Conservation (phyloP, 1,140 invertebrate genomes). For the Wasmannia auropunctata region DNA sequence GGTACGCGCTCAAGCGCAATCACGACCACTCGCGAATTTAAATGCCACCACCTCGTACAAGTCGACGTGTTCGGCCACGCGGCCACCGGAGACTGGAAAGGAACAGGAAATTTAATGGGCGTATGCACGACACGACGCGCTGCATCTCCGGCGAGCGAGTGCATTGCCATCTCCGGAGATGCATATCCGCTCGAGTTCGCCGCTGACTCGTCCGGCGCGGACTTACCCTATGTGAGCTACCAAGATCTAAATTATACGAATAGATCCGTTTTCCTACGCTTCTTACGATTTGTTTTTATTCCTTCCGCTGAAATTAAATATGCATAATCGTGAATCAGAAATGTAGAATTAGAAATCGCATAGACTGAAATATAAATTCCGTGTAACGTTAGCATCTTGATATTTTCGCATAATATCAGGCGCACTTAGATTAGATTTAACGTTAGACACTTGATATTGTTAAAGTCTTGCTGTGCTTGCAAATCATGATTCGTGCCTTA, state of each 20-base stretch:
- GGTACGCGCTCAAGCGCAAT: conserved; percentile 50
- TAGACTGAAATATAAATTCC: neutral
- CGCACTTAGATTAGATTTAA: conserved; percentile 4
- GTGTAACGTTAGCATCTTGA: neutral
- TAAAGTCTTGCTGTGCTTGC: neutral
- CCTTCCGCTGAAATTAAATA: neutral
- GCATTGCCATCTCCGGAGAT: conserved; percentile 40
- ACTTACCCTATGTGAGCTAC: neutral
- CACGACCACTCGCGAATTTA: conserved; percentile 71
- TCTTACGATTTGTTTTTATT: neutral
- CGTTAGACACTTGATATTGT: conserved; percentile 1
- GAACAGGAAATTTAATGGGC: conserved; percentile 12
- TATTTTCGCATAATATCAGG: neutral
- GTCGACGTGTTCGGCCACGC: neutral
- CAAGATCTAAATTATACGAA: neutral
- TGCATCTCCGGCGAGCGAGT: neutral
- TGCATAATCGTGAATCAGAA: neutral
- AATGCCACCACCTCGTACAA: conserved; percentile 56
- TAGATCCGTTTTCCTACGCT: neutral
- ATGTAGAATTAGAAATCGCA: neutral
- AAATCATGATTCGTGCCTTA: conserved; percentile 22
- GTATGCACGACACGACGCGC: conserved; percentile 10
- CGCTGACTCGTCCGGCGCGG: neutral
- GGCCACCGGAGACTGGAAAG: neutral
- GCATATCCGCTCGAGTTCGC: conserved; percentile 1